Percentiles rank a stretch among this genome's conserved stretches.
Evolutionary conservation across 2,888 invertebrate genomes (phyloP).

Genomic region (Tinea semifulvella): DNA sequence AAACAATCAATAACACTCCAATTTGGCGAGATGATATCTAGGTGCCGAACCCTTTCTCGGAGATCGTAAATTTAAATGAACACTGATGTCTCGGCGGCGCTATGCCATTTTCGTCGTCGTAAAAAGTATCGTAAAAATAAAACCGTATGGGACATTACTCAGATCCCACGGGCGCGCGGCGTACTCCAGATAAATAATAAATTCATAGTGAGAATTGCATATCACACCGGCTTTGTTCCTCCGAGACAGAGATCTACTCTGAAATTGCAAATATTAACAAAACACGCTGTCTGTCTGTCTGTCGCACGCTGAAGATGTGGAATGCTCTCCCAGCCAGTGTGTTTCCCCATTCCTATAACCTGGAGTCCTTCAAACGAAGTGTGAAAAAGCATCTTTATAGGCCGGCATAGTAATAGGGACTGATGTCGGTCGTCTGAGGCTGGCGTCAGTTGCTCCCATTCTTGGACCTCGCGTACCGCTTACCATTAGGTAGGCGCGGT

Average conservation of each 20-base stretch:
- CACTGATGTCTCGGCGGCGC: constrained; percentile 15
- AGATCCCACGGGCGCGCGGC: constrained; percentile 20
- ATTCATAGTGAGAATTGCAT: constrained; percentile 28
- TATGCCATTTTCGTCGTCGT: constrained; percentile 16
- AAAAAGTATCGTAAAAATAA: constrained; percentile 20
- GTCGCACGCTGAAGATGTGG: no score
- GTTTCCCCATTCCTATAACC: no score
- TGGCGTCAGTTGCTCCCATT: no score
- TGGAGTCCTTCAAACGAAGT: no score
- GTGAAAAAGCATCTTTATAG: no score
- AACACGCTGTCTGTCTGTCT: no score
- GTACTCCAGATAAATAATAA: constrained; percentile 23
- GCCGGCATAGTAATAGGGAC: no score
- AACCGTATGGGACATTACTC: constrained; percentile 24
- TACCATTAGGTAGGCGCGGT: no score
- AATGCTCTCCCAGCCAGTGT: no score
- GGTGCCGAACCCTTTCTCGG: constrained; percentile 16
- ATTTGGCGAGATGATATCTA: constrained; percentile 15
- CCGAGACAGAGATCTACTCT: background rate
- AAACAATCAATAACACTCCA: constrained; percentile 15
- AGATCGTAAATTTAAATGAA: constrained; percentile 17
- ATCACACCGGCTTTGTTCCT: constrained; percentile 15
- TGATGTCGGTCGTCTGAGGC: no score
- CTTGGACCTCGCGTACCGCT: no score
- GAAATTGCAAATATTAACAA: no score